Base-by-base conservation (phyloP, 2,797 vertebrate species). In the Sebastes ruberrimus region DNA sequence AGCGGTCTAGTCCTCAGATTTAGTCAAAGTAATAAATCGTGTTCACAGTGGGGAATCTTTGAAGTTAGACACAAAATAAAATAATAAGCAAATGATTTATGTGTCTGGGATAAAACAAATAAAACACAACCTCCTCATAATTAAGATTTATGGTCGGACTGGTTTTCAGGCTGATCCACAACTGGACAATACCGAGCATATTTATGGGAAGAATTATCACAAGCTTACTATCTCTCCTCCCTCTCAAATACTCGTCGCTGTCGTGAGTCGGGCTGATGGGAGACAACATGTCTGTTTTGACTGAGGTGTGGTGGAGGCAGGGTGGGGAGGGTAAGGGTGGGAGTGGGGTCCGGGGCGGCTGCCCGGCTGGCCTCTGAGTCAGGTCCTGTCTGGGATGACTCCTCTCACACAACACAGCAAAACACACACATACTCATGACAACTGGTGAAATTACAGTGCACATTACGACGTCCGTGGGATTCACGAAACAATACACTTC, bases 301-400 rank as follows among this genome's bases (percentile, higher is more conserved):
- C 73, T 68, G 78, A 89, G 85, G 81, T 77, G 82, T 87, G 88
- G 84, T 22, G 53, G 73, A 73, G 85, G 76, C 83, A 61, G 66
- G 65, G 73, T 18, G 56, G 84, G 81, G 62, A 67, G 65, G 57
- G 65, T 71, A 14, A 57, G 81, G 81, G 62, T 64, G 59, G 57
- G 46, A 30, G 20, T 53, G 56, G 79, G 83, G 80, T 83, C 82
- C 23, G 71, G 84, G 27, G 77, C 32, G 72, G 70, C 80, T 80
- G 78, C 63, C 82, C 68, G 61, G 76, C 83, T 71, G 81, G 68
- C 83, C 76, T 78, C 78, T 95, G 93, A 94, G 84, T 95, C 93
- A 94, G 83, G 86, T 69, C 69, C 49, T 59, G 86, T 89, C 89
- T 92, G 82, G 66, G 72, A 88, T 92, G 91, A 94, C 91, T 92